phyloP scores from a whole-genome alignment of 2,888 invertebrate genomes.

The Eledona agricola region DNA sequence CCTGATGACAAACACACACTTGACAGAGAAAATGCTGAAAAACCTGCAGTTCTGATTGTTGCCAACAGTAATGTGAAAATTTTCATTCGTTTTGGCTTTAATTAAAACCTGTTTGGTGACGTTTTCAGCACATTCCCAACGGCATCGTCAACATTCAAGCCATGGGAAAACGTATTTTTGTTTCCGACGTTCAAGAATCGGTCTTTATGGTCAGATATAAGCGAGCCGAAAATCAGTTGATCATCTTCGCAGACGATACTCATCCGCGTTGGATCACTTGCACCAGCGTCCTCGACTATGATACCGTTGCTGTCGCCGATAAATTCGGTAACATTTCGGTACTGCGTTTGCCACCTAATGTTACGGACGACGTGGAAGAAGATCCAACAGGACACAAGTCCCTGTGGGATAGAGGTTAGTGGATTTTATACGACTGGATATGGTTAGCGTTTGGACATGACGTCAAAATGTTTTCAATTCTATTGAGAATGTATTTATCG shows the following conservation, averaged over 20 bases:
- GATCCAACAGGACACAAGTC: constrained; percentile 99
- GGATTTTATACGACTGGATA: constrained; percentile 18
- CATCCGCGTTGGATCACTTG: constrained; percentile 97
- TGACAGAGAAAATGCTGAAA: constrained; percentile 50
- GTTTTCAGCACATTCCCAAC: constrained; percentile 88
- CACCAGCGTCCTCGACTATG: constrained; percentile 92
- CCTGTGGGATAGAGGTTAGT: constrained; percentile 84
- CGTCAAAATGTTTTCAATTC: constrained; percentile 28
- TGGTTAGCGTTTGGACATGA: constrained; percentile 12
- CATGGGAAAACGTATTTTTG: constrained; percentile 93
- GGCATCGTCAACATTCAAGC: constrained; percentile 93
- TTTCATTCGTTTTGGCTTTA: neutral
- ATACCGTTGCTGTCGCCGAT: constrained; percentile 95
- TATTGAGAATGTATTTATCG: constrained; percentile 27
- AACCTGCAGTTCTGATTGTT: constrained; percentile 59
- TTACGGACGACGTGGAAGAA: constrained; percentile 98
- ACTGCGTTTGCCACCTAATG: constrained; percentile 82
- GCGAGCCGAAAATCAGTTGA: constrained; percentile 94
- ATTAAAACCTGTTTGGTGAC: constrained; percentile 28
- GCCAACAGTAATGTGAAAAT: too few relatives aligned
- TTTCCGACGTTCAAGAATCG: constrained; percentile 96
- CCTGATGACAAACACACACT: constrained; percentile 51
- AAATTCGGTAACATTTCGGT: constrained; percentile 97
- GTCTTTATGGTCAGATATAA: constrained; percentile 96
- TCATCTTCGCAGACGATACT: constrained; percentile 98